Evolutionary conservation across 2,888 invertebrate genomes (phyloP), one percentile per base, ranked within the genome.

Genomic region (Synanthedon myopaeformis): DNA sequence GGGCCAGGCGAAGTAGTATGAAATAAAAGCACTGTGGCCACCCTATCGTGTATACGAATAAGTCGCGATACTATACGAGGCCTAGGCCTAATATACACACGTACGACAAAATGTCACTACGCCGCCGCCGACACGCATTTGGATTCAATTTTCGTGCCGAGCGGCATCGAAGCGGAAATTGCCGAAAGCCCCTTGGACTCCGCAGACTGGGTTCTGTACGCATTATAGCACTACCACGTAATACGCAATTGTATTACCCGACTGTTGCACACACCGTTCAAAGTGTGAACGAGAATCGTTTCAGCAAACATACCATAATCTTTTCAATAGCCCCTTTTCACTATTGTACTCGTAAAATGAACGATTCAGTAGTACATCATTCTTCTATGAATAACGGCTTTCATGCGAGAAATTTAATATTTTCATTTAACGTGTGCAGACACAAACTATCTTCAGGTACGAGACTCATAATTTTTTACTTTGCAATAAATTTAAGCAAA

Each of bases 151-250:
- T 64, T 65, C 59, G 54, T 57, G 53, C 51, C 58, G 58, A 49
- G 58, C 56, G 59, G 57, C 53, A 58, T 59, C 60, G 58, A 58
- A 57, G 53, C 69, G 69, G 72, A 69, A 65, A 70, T 72, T 67
- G 59, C 61, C 58, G 56, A 63, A 62, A 65, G 58, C 61, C 66
- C 59, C 59, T 65, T 61, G 58, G 56, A 61, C 52, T 56, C 54
- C 14, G 50, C 50, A 12, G 35, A 13, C 35, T 51, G 35, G 50
- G 35, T 45, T 45, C 14, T 14, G 45, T 45, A 45, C 45, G 45
- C 45, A 45, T 45, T 45, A 14, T 45, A 14, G 14, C 45, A 45
- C 14, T 12, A 35, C 35, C 35, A 35, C 35, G 35, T 35, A 35
- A 35, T 45, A 45, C 4, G 45, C 45, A 45, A 42, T 11, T 42